Evolutionary conservation across 2,888 invertebrate genomes (phyloP).

Genomic region (Beris chalybata): DNA sequence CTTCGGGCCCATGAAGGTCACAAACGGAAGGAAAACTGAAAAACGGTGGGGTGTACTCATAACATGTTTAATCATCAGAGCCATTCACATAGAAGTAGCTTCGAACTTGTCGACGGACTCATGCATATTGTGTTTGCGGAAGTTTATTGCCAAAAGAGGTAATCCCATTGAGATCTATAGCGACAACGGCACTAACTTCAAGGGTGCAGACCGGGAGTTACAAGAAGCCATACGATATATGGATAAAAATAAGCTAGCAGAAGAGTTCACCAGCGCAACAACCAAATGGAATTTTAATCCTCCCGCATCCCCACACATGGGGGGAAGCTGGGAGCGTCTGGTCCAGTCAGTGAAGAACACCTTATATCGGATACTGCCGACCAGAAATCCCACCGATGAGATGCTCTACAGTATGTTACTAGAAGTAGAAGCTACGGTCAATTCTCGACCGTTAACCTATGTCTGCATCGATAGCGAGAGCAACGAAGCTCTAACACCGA

Average conservation of each 20-base stretch:
- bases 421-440: background rate
- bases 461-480: background rate
- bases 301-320: background rate
- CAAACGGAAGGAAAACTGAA: no score
- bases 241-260: background rate
- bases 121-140: no score
- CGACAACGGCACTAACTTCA: no score
- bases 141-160: no score
- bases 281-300: slow-evolving; percentile 1
- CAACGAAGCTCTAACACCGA: background rate
- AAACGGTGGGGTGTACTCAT: background rate
- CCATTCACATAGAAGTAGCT: background rate
- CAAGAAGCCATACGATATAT: background rate
- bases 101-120: background rate
- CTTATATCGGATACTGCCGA: background rate
- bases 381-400: background rate
- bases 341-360: background rate
- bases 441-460: no score
- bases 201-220: background rate
- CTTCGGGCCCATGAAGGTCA: no score
- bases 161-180: no score
- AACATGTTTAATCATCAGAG: background rate
- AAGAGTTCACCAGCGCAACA: background rate
- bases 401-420: background rate
- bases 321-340: background rate